Conservation (phyloP, 2,888 invertebrate species). For the Acanthococcus lagerstroemiae region DNA sequence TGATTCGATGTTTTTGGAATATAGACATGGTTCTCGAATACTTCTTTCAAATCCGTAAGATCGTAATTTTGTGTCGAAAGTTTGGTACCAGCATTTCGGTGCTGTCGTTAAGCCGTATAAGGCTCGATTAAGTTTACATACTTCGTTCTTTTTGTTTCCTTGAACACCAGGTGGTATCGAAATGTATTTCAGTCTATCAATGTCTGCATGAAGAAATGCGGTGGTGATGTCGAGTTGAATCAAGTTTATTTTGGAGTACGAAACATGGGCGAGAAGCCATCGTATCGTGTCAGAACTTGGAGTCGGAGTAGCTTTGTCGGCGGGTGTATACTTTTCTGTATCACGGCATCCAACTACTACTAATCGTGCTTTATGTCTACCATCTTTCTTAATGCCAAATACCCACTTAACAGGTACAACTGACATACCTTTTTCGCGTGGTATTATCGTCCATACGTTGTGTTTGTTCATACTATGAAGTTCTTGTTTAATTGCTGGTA, state of each 20-base stretch:
- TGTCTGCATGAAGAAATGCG: neutral
- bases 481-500: neutral
- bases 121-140: neutral
- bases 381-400: neutral
- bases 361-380: neutral
- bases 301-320: neutral
- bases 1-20: neutral
- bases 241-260: neutral
- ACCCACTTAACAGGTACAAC: neutral
- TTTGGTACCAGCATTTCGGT: neutral
- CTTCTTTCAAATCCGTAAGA: neutral
- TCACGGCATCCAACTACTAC: neutral
- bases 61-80: neutral
- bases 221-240: neutral
- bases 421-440: neutral
- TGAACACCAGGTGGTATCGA: neutral
- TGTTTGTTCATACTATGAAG: neutral
- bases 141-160: neutral
- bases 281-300: neutral
- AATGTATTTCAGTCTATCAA: neutral
- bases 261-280: neutral
- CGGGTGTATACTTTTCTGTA: neutral
- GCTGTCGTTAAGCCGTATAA: neutral
- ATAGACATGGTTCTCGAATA: neutral
- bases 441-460: neutral